Evolutionary conservation across 2,797 vertebrate genomes (phyloP).

Genomic region (Enteromius argenteus): DNA sequence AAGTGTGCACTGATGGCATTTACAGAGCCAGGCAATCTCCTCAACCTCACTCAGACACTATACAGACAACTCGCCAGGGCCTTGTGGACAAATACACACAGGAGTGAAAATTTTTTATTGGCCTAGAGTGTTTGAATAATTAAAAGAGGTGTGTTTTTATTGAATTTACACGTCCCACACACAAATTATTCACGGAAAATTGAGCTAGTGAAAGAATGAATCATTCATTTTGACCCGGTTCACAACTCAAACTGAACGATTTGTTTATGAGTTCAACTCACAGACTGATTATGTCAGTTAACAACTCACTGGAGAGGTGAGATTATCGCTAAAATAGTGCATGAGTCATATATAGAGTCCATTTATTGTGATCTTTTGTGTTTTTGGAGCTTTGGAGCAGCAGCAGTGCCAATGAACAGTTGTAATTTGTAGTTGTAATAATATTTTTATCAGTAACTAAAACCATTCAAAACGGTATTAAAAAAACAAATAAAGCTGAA

Average conservation of each 20-base stretch:
- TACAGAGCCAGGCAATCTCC: neutral
- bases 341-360: neutral
- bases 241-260: neutral
- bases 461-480: neutral
- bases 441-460: neutral
- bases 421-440: neutral
- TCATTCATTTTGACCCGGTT: neutral
- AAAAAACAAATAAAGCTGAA: neutral
- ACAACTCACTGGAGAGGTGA: neutral
- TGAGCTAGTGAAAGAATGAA: neutral
- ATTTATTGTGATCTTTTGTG: neutral
- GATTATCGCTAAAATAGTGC: neutral
- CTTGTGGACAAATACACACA: constrained; percentile 2
- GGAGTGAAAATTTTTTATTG: neutral
- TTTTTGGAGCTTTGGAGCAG: neutral
- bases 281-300: neutral
- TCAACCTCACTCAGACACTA: neutral
- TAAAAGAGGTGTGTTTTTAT: neutral
- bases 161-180: neutral
- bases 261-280: neutral
- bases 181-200: neutral
- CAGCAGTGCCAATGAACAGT: neutral
- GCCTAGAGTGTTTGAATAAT: neutral
- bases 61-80: neutral
- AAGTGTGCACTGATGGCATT: constrained; percentile 46